phyloP scores from a whole-genome alignment of 2,113 vertebrate species.

The Bucco capensis region DNA sequence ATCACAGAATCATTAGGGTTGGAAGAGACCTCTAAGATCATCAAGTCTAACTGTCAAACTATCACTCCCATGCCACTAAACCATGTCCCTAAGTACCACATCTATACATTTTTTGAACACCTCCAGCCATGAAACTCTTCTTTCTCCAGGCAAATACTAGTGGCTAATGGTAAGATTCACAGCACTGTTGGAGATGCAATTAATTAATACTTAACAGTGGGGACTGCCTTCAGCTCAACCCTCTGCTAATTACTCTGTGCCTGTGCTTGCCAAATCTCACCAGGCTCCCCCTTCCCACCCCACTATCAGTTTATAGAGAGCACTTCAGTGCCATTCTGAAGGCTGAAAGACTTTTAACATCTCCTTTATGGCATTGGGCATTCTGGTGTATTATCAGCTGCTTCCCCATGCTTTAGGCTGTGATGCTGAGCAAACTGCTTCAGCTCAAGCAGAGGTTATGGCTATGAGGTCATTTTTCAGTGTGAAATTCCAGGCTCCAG shows the following conservation, averaged over 20 bases:
- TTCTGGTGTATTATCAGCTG: background rate
- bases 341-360: background rate
- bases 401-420: background rate
- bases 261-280: background rate
- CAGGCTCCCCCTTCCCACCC: background rate
- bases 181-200: background rate
- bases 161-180: background rate
- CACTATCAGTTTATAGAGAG: background rate
- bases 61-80: too few species aligned
- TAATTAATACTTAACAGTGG: background rate
- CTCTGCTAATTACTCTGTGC: slow-evolving; percentile 14
- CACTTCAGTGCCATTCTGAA: background rate
- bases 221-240: background rate
- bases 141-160: slow-evolving; percentile 7
- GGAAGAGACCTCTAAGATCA: too few species aligned
- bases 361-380: background rate
- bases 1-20: too few species aligned
- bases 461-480: background rate
- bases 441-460: background rate
- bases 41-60: too few species aligned
- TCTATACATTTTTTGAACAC: too few species aligned
- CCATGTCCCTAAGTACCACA: too few species aligned
- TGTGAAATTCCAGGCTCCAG: background rate
- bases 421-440: background rate
- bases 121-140: background rate